A percentile compares a stretch with the other conserved stretches of the same genome.
phyloP scores from a whole-genome alignment of 64 coral and sea anemone genomes.

The Pachyseris speciosa region DNA sequence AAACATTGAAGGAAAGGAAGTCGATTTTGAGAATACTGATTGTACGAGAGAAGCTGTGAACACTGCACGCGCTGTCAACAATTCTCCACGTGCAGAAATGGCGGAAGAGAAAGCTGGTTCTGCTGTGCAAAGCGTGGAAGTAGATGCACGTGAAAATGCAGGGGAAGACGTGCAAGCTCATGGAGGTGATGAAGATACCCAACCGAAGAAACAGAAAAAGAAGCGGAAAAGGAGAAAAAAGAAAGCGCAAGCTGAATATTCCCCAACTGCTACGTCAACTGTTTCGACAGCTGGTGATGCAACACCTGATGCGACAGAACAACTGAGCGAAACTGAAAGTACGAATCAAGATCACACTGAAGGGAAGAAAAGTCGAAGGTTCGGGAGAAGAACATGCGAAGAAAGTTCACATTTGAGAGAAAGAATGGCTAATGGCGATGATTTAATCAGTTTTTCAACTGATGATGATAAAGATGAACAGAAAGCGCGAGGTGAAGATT shows the following conservation, averaged over 20 bases:
- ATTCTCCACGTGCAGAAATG: neutral
- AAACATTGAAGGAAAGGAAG: neutral
- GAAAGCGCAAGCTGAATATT: constrained; percentile 15
- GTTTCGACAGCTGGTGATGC: neutral
- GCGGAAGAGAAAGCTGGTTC: neutral
- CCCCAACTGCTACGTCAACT: neutral
- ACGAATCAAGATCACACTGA: neutral
- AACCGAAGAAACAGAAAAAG: constrained; percentile 1
- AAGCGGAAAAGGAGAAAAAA: constrained; percentile 36
- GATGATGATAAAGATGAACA: neutral
- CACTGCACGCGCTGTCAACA: neutral
- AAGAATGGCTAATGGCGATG: neutral
- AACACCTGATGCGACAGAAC: neutral
- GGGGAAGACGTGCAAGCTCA: neutral
- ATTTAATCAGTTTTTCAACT: too few relatives aligned
- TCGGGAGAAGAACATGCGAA: constrained; percentile 12
- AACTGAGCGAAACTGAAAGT: neutral
- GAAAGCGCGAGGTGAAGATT: constrained; percentile 32
- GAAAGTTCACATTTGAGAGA: neutral
- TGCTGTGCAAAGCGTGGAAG: neutral
- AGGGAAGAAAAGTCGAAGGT: constrained; percentile 41
- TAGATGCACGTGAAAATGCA: neutral
- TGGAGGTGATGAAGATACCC: neutral
- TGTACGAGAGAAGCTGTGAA: neutral
- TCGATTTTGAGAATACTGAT: neutral